Evolutionary conservation across 92 coral and sea anemone species (phyloP), one percentile per base, ranked within the genome.

Genomic region (Zoanthus sansibaricus): DNA sequence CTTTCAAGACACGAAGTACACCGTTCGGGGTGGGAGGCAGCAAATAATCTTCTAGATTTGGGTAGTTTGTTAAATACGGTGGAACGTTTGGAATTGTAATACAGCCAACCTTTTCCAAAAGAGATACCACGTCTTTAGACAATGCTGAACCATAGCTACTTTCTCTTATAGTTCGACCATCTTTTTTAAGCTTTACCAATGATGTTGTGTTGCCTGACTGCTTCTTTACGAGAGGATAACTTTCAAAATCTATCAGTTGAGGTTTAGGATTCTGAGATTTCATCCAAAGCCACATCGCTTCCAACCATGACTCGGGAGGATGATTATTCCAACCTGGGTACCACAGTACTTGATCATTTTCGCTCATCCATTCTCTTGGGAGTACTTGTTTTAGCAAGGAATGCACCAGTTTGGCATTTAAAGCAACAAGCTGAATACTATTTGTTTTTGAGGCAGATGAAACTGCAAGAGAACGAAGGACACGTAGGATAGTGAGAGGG

Each of bases 241-340:
- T 72, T 89, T 89, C 86, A 59, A 89, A 84, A 42, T 3, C 6
- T 77, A 46, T 56, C 18, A 89, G 75, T 30, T 54, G 25, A 3
- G 45, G 25, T 10, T 89, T 72, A 18, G 74, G 84, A 55, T 52
- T 44, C 18, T 75, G 76, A 0, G 82, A 77, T 17, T 84, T 70
- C 83, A 89, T 89, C 92, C 92, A 89, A 14, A 76, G 15, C 92
- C 92, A 89, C 58, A 89, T 54, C 37, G 74, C 54, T 20, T 68
- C 78, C 33, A 66, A 72, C 92, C 92, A 89, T 20, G 82, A 75
- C 86, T 89, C 56, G 4, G 92, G 92, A 8, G 92, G 92, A 45
- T 84, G 92, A 45, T 42, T 69, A 0, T 62, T 17, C 4, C 1
- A 6, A 3, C 77, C 88, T 13, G 72, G 88, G 20, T 33, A 20